Evolutionary conservation across 30 jellyfish, hydroid and myxozoan genomes (phyloP).

Genomic region (Chironex yamaguchii): DNA sequence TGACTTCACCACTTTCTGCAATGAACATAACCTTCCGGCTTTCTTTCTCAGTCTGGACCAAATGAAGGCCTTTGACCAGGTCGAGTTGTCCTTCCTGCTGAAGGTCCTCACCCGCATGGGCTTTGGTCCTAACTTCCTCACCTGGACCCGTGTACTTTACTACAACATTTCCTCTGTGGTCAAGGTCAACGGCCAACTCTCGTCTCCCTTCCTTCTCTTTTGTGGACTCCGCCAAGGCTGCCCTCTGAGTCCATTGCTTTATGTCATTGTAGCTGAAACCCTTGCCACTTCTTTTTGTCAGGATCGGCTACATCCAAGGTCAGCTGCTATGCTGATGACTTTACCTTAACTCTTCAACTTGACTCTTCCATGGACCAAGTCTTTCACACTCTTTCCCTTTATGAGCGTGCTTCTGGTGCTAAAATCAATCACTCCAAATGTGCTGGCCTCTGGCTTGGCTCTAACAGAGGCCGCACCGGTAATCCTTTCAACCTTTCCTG

Average conservation of each 20-base stretch:
- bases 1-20: constrained; percentile 1
- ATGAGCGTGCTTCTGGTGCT: constrained; percentile 13
- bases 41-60: constrained; percentile 9
- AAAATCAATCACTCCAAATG: background rate
- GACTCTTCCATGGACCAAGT: constrained; percentile 8
- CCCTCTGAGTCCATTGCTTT: constrained; percentile 44
- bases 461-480: no score
- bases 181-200: constrained; percentile 7
- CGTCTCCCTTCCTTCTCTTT: background rate
- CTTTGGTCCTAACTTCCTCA: constrained; percentile 7
- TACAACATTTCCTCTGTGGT: background rate
- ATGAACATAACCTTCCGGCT: constrained; percentile 18
- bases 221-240: constrained; percentile 55
- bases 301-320: background rate
- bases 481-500: background rate
- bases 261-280: constrained; percentile 6
- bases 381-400: background rate
- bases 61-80: constrained; percentile 48
- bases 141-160: background rate
- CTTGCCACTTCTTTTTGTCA: background rate
- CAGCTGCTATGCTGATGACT: constrained; percentile 26
- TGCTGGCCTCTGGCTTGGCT: constrained; percentile 3
- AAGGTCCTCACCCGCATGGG: background rate
- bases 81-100: background rate
- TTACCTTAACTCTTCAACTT: background rate